These are phyloP conservation scores for Trichomalopsis sarcophagae DNA, from an alignment of 1,140 invertebrate genomes.

Conservation along the genomic window DNA sequence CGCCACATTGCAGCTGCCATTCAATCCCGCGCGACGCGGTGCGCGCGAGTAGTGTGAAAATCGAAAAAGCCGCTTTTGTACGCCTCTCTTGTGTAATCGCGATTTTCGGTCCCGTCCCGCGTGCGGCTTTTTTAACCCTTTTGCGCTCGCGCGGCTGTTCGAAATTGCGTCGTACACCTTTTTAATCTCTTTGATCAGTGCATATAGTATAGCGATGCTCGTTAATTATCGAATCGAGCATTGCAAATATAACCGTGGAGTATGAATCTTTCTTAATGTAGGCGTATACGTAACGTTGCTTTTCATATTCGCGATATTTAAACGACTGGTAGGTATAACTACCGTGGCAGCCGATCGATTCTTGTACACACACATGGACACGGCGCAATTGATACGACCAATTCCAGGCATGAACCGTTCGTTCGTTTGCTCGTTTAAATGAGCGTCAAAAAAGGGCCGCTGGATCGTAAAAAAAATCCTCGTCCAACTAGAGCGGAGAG, in stretches of 20 bases:
- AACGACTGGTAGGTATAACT: too few relatives aligned
- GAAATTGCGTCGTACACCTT: neutral
- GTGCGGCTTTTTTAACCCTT: neutral
- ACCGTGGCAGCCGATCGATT: neutral
- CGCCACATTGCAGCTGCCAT: neutral
- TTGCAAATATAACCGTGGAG: too few relatives aligned
- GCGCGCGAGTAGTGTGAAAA: neutral
- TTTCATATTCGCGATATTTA: too few relatives aligned
- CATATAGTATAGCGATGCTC: neutral
- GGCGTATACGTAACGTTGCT: too few relatives aligned
- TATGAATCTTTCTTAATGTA: too few relatives aligned
- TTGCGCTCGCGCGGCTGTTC: neutral
- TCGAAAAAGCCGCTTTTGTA: slow-evolving; percentile 25
- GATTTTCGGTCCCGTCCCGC: neutral
- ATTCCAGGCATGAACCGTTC: neutral
- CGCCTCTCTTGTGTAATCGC: neutral
- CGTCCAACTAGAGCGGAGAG: neutral
- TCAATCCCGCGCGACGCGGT: neutral
- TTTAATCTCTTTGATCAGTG: neutral
- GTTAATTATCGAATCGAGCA: too few relatives aligned
- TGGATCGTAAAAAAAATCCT: neutral
- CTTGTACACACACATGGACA: neutral
- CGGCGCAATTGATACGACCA: neutral
- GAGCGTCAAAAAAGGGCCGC: neutral
- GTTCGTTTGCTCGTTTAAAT: slow-evolving; percentile 1